Conservation (phyloP, 2,888 invertebrate species). For the Entomobrya proxima region DNA sequence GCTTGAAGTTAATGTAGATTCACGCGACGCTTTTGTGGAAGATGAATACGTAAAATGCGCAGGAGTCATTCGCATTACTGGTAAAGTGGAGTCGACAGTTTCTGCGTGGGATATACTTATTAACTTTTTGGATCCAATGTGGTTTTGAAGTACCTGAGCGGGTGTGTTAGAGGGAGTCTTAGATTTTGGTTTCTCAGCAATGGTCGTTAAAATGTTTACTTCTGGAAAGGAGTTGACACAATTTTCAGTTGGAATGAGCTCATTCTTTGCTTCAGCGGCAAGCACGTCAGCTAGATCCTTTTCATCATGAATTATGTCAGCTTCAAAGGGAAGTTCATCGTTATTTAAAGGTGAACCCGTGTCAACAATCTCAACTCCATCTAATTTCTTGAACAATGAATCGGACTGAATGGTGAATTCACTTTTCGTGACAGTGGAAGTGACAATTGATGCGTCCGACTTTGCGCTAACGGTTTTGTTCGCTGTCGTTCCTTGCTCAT, state of each 20-base stretch:
- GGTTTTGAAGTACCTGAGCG: slow-evolving; percentile 35
- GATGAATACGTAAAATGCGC: slow-evolving; percentile 84
- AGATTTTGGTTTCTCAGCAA: too few relatives aligned
- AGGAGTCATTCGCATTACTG: slow-evolving; percentile 79
- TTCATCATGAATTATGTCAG: slow-evolving; percentile 75
- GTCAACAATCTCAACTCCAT: slow-evolving; percentile 72
- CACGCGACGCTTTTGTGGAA: not conserved
- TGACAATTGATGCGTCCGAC: not conserved
- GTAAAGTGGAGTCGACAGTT: slow-evolving; percentile 69
- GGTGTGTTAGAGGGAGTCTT: not conserved
- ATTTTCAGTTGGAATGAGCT: slow-evolving; percentile 5
- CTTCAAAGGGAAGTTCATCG: slow-evolving; percentile 74
- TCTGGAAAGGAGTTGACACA: slow-evolving; percentile 47
- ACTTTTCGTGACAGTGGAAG: not conserved
- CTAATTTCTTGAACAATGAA: slow-evolving; percentile 68
- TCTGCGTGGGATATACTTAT: not conserved
- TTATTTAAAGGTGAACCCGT: slow-evolving; percentile 70
- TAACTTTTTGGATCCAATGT: slow-evolving; percentile 31
- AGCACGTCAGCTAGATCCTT: slow-evolving; percentile 74
- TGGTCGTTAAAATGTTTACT: too few relatives aligned
- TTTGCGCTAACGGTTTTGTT: not conserved
- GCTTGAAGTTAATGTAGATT: slow-evolving; percentile 43
- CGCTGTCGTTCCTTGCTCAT: slow-evolving; percentile 71
- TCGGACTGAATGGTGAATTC: slow-evolving; percentile 22
- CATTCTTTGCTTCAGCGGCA: slow-evolving; percentile 65